These are phyloP conservation scores for Lasiurus borealis DNA, from an alignment of 2,113 vertebrate genomes.

Conservation along the genomic window DNA sequence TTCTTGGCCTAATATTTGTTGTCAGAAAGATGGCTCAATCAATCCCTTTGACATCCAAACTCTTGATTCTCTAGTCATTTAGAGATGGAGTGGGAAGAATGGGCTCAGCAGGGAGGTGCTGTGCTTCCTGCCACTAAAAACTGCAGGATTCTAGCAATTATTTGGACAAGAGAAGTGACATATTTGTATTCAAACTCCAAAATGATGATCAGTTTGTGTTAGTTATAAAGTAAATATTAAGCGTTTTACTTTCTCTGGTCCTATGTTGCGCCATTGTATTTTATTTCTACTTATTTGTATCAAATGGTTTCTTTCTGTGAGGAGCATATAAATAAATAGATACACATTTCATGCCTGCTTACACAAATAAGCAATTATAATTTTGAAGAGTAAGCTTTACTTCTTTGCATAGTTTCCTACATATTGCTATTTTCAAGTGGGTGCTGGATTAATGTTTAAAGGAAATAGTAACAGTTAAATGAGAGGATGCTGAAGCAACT, in stretches of 20 bases:
- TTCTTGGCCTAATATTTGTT: neutral
- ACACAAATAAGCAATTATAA: neutral
- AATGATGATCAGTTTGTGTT: neutral
- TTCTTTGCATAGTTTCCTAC: neutral
- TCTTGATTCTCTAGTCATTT: neutral
- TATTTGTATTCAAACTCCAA: neutral
- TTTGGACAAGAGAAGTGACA: neutral
- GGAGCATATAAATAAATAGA: neutral
- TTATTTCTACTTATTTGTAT: neutral
- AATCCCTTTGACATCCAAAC: neutral
- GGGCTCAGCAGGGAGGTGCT: neutral
- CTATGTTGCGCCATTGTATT: neutral
- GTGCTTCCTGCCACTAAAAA: neutral
- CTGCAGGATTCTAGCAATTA: neutral
- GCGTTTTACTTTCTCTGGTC: neutral
- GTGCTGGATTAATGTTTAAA: neutral
- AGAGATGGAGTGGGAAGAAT: neutral
- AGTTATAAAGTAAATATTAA: slow-evolving; percentile 3
- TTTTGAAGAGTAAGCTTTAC: neutral
- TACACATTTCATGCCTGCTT: neutral
- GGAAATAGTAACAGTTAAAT: neutral
- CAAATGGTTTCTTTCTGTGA: neutral
- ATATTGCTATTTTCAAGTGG: neutral
- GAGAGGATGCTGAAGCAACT: neutral
- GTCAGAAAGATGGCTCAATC: neutral